Conservation (phyloP, 2,797 vertebrate genomes). For the Margarornis squamiger region DNA sequence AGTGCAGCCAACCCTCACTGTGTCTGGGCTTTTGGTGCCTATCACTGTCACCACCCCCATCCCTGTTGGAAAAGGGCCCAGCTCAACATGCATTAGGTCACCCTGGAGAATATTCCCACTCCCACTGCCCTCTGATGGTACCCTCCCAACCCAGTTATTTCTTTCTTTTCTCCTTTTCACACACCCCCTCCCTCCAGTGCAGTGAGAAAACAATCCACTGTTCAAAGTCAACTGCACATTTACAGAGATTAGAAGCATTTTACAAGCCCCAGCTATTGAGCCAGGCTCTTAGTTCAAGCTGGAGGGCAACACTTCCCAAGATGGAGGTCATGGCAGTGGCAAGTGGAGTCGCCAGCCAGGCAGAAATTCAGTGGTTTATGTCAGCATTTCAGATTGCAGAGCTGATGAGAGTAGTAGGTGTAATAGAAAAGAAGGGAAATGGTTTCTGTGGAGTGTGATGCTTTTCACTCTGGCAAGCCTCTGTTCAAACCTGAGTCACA, state of each 20-base stretch:
- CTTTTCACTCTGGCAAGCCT: not conserved
- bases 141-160: not conserved
- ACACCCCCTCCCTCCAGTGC: not conserved
- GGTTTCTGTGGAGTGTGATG: not conserved
- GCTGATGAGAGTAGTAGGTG: not conserved
- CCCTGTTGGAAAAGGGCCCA: rapidly evolving
- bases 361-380: not conserved
- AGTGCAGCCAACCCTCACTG: not conserved
- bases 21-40: not conserved
- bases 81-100: not conserved
- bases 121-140: not conserved
- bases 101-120: not conserved
- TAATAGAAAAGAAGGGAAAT: not conserved
- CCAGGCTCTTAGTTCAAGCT: not conserved
- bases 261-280: not conserved
- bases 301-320: not conserved
- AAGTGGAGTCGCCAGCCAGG: not conserved
- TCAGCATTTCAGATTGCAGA: not conserved
- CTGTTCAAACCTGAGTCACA: not conserved
- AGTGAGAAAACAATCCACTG: not conserved
- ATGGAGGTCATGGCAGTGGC: not conserved
- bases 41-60: not conserved
- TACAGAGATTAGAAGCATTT: not conserved
- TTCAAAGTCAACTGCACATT: not conserved
- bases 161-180: not conserved